phyloP scores from a whole-genome alignment of 2,113 vertebrate genomes.

The Tonatia bakeri region DNA sequence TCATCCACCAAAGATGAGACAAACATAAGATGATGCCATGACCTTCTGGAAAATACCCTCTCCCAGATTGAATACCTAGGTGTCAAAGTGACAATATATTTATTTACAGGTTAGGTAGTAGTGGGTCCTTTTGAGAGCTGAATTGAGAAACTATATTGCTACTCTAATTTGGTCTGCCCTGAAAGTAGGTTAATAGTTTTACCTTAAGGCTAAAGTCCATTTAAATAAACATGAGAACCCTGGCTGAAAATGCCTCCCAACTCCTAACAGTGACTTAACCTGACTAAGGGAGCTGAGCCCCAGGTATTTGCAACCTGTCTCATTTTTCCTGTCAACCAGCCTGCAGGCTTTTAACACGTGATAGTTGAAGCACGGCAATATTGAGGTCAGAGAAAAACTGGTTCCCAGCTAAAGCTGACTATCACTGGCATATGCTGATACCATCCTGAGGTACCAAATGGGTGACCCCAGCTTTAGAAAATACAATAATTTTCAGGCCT shows the following conservation, averaged over 20 bases:
- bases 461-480: constrained; percentile 30
- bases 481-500: constrained; percentile 52
- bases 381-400: constrained; percentile 53
- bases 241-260: background rate
- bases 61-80: background rate
- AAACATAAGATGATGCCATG: background rate
- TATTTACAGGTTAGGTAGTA: background rate
- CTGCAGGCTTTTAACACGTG: constrained; percentile 1
- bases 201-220: background rate
- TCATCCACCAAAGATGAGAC: background rate
- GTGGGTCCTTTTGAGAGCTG: background rate
- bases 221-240: constrained; percentile 23
- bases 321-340: constrained; percentile 58
- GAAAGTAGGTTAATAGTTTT: constrained; percentile 11
- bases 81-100: constrained; percentile 12
- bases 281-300: background rate
- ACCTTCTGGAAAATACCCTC: background rate
- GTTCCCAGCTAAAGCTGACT: constrained; percentile 1
- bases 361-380: constrained; percentile 24
- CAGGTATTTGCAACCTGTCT: background rate
- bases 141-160: background rate
- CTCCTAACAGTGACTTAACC: background rate
- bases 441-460: background rate
- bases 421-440: constrained; percentile 23
- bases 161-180: background rate